A percentile compares a stretch with the other conserved stretches of the same genome.
phyloP scores from a whole-genome alignment of 2,113 vertebrate genomes.

The Rhea americana region DNA sequence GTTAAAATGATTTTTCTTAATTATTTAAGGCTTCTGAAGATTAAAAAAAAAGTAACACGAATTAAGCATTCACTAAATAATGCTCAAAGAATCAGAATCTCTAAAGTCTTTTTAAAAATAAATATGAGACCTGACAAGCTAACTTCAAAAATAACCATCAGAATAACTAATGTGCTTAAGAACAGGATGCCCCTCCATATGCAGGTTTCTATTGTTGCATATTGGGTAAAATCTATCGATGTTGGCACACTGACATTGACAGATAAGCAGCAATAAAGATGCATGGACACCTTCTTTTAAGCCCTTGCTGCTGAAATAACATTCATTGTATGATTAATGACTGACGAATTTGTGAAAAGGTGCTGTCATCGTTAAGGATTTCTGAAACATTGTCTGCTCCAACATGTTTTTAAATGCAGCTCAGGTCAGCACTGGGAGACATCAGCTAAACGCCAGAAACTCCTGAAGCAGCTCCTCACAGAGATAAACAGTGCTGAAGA shows the following conservation, averaged over 20 bases:
- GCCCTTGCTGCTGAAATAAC: background rate
- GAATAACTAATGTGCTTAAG: background rate
- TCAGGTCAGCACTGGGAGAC: background rate
- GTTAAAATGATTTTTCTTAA: slow-evolving; percentile 47
- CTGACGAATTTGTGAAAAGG: background rate
- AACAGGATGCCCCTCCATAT: background rate
- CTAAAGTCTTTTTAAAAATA: background rate
- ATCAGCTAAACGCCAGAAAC: background rate
- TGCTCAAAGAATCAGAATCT: background rate
- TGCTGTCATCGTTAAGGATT: background rate
- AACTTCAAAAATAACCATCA: background rate
- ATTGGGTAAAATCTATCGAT: background rate
- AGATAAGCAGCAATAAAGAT: background rate
- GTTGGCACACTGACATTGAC: background rate
- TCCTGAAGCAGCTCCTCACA: background rate
- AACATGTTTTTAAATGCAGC: background rate
- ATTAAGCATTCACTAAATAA: background rate
- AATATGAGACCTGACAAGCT: background rate
- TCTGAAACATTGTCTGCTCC: background rate
- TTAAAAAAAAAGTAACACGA: background rate
- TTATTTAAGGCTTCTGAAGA: slow-evolving; percentile 37
- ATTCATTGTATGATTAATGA: background rate
- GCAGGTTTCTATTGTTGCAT: background rate
- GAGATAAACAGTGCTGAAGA: background rate
- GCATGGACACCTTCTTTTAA: background rate